phyloP scores from a whole-genome alignment of 2,797 vertebrate genomes.

The Cichlasoma orientale region DNA sequence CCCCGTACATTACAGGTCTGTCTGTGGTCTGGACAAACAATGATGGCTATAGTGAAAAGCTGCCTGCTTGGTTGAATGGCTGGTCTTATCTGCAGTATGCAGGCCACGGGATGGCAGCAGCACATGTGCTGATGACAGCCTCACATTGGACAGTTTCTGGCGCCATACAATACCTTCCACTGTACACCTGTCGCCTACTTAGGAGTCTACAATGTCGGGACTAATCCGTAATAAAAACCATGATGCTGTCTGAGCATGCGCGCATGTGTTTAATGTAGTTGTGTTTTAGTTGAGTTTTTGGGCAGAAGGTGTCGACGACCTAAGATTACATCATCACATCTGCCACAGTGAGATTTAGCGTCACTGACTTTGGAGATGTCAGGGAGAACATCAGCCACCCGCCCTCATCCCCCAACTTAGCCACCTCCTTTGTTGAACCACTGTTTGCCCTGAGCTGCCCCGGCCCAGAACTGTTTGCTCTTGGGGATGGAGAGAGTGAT shows the following conservation, averaged over 20 bases:
- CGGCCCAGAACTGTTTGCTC: conserved; percentile 78
- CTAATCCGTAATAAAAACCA: conserved; percentile 28
- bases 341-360: conserved; percentile 32
- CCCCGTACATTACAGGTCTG: conserved; percentile 67
- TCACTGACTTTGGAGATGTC: conserved; percentile 49
- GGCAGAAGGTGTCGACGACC: not conserved
- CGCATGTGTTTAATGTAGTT: not conserved
- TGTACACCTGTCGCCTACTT: conserved; percentile 71
- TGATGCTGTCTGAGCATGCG: not conserved
- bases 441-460: conserved; percentile 72
- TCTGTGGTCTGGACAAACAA: conserved; percentile 64
- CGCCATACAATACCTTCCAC: conserved; percentile 65
- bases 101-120: conserved; percentile 64
- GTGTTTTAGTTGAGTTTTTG: not conserved
- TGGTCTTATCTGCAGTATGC: conserved; percentile 70
- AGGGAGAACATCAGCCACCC: conserved; percentile 54
- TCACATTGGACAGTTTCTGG: conserved; percentile 57
- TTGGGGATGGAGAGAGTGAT: conserved; percentile 64
- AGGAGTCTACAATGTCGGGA: conserved; percentile 25
- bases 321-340: conserved; percentile 23
- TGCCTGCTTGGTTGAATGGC: conserved; percentile 63
- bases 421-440: conserved; percentile 55
- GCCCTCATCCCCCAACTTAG: conserved; percentile 24
- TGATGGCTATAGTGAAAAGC: conserved; percentile 68
- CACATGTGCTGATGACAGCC: conserved; percentile 78